phyloP scores from a whole-genome alignment of 37 sponge, comb jelly and placozoan genomes.

The Aplysina aerophoba region DNA sequence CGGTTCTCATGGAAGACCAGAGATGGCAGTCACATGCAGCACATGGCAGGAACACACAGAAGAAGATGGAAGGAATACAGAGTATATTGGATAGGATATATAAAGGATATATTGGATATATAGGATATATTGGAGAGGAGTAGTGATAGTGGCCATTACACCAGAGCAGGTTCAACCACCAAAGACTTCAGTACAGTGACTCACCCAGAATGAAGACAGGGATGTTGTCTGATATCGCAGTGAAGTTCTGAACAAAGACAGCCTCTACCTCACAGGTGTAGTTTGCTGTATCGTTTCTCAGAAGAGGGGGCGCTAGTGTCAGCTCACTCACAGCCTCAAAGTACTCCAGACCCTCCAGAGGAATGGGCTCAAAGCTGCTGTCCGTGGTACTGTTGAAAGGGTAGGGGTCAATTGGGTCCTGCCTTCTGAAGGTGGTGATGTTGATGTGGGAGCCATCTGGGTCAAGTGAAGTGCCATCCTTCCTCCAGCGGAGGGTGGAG shows the following conservation, averaged over 20 bases:
- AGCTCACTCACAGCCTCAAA: slow-evolving; percentile 53
- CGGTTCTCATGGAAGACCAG: background rate
- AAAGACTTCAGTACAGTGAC: background rate
- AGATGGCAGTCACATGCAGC: too few species aligned
- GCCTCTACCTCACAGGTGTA: slow-evolving; percentile 67
- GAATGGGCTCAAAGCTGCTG: background rate
- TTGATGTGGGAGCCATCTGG: background rate
- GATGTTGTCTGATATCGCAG: slow-evolving; percentile 15
- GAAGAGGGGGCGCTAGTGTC: slow-evolving; percentile 20
- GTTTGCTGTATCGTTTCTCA: slow-evolving; percentile 64
- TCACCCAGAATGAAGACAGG: slow-evolving; percentile 55
- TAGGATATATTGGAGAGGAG: too few species aligned
- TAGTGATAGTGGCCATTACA: too few species aligned
- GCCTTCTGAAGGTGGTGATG: slow-evolving; percentile 14
- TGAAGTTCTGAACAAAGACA: slow-evolving; percentile 15
- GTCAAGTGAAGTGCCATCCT: background rate
- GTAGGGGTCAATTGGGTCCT: background rate
- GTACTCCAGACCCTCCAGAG: slow-evolving; percentile 1
- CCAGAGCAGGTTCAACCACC: too few species aligned
- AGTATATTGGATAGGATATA: background rate
- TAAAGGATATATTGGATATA: too few species aligned
- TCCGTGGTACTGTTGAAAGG: background rate
- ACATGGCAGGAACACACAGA: background rate
- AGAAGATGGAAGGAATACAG: background rate
- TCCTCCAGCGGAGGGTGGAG: background rate